phyloP scores from a whole-genome alignment of 2,113 vertebrate species.

The Antigone vipio region DNA sequence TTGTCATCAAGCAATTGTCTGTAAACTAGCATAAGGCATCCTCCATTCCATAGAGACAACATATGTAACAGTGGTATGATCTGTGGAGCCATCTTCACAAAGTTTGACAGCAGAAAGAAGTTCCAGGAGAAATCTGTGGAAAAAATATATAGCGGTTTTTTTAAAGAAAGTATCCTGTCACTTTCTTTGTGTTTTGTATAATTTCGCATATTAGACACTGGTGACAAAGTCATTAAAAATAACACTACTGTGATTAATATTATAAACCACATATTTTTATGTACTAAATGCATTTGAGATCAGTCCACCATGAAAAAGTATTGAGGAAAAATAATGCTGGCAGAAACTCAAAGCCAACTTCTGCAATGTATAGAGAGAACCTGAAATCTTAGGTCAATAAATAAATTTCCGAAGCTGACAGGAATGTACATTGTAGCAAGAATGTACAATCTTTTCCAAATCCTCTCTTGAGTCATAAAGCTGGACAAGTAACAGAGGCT shows the following conservation, averaged over 20 bases:
- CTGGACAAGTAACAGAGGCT: not conserved
- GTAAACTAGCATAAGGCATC: not conserved
- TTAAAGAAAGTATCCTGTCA: not conserved
- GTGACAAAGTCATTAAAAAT: not conserved
- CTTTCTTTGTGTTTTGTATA: not conserved
- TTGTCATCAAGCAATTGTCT: not conserved
- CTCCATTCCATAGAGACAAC: conserved; percentile 1
- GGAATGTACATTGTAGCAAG: not conserved
- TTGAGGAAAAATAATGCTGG: not conserved
- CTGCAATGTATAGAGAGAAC: not conserved
- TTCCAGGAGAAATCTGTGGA: not conserved
- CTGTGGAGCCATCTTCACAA: not conserved
- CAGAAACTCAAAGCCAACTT: not conserved
- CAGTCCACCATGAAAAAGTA: not conserved
- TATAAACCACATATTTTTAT: not conserved
- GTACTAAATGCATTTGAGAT: not conserved
- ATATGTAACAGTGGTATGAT: not conserved
- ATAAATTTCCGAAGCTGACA: not conserved
- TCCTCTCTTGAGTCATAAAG: not conserved
- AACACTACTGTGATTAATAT: not conserved
- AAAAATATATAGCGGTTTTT: not conserved
- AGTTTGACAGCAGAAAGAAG: not conserved
- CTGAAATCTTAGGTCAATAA: not conserved
- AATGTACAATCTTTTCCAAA: not conserved
- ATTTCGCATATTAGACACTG: not conserved